phyloP scores from a whole-genome alignment of 2,797 vertebrate species.

The Carapus acus region DNA sequence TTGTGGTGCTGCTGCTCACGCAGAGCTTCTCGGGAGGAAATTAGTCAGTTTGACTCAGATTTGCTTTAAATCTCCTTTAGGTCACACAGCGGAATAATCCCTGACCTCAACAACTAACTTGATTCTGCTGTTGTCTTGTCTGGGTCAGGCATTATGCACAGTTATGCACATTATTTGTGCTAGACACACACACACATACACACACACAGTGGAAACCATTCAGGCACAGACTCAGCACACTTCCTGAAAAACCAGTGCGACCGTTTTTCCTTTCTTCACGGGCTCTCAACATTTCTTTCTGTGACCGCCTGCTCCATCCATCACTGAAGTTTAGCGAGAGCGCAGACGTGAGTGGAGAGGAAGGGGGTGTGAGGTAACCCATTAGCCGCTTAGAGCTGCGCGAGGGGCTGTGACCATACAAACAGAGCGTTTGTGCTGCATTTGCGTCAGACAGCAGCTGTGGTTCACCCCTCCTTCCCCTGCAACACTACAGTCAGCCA shows the following conservation, averaged over 20 bases:
- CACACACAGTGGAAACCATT: slow-evolving; percentile 10
- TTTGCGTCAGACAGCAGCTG: slow-evolving; percentile 75
- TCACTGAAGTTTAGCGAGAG: slow-evolving; percentile 31
- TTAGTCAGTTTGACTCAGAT: slow-evolving; percentile 51
- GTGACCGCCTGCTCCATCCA: slow-evolving; percentile 25
- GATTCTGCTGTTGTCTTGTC: slow-evolving; percentile 15
- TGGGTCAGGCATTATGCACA: not conserved
- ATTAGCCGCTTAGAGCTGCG: slow-evolving; percentile 64
- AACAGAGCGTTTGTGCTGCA: slow-evolving; percentile 70
- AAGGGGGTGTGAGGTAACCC: slow-evolving; percentile 56
- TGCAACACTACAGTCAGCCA: slow-evolving; percentile 48
- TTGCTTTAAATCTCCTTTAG: slow-evolving; percentile 48
- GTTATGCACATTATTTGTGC: not conserved
- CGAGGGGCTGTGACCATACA: slow-evolving; percentile 66
- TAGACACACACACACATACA: slow-evolving; percentile 1
- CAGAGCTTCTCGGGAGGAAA: slow-evolving; percentile 32
- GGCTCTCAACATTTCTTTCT: slow-evolving; percentile 36
- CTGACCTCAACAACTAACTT: slow-evolving; percentile 29
- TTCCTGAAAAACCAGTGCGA: slow-evolving; percentile 29
- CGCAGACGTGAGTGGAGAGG: slow-evolving; percentile 31
- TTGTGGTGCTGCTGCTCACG: slow-evolving; percentile 31
- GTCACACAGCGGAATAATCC: slow-evolving; percentile 43
- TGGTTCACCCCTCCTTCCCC: slow-evolving; percentile 44
- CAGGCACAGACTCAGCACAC: slow-evolving; percentile 14
- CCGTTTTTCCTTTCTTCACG: slow-evolving; percentile 24